Base-by-base conservation (phyloP, 2,888 invertebrate species). In the Nomada ferruginata region DNA sequence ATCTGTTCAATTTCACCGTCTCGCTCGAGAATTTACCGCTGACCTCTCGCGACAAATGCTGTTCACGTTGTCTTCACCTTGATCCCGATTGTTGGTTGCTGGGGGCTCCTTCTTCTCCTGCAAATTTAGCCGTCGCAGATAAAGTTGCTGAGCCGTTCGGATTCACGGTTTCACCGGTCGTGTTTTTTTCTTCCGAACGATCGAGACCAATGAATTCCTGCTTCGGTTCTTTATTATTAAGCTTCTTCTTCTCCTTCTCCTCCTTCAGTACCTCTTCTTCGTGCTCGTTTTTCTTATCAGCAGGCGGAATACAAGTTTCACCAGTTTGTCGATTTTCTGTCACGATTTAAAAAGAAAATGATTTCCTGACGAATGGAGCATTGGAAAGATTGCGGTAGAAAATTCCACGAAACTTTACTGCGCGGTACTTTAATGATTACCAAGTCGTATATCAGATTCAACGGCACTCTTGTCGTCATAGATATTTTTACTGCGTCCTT, bases 151-250 rank as follows among this genome's bases (percentile, higher is more conserved):
- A 50, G 42, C 13, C n/a, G 57, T 26, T 52, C 9, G 66, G 10
- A 0, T 69, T 72, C 10, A 1, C 42, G 13, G 13, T 74, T 3
- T 20, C 70, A n/a, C 3, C 66, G 10, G 79, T 85, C 57, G 20
- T 55, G 53, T 77, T 76, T 15, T 71, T 68, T 10, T 4, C 26
- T 23, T 15, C 15, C 11, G 61, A 2, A 64, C 36, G 11, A 7
- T 70, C 79, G 13, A 5, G 15, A 18, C 75, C 76, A n/a, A 90
- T 59, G 36, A 91, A 90, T 83, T 91, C 84, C 72, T 91, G 73
- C 29, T 85, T 85, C 0, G 89, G 89, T 9, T n/a, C 53, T 73
- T 87, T 86, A 57, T 87, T 77, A 15, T 74, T 70, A 44, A 83
- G 68, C 15, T 86, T 87, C 23, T 82, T 78, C 3, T 78, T 55